A percentile compares a stretch with the other conserved stretches of the same genome.
phyloP scores from a whole-genome alignment of 2,797 vertebrate species.

The Neopelma chrysocephalum region DNA sequence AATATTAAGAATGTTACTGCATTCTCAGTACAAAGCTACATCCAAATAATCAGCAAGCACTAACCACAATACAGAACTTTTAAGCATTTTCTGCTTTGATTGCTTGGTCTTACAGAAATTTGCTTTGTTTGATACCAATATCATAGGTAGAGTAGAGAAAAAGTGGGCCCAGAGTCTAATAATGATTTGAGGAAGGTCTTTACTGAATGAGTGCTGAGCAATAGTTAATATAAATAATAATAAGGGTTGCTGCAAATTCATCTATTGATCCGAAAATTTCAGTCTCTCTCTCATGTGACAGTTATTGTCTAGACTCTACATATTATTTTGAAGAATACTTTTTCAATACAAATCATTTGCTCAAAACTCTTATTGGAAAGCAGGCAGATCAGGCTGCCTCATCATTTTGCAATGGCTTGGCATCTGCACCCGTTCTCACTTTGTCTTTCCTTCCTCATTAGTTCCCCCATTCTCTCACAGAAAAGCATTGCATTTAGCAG shows the following conservation, averaged over 20 bases:
- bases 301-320: background rate
- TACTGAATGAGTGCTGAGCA: background rate
- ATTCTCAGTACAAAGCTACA: background rate
- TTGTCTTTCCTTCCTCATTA: background rate
- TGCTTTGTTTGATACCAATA: background rate
- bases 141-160: background rate
- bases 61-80: background rate
- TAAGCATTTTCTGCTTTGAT: background rate
- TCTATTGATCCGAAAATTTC: constrained; percentile 25
- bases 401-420: background rate
- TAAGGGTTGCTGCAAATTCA: background rate
- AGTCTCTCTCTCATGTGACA: background rate
- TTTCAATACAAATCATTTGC: constrained; percentile 12
- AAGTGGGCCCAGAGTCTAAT: background rate
- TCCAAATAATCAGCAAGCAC: background rate
- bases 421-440: background rate
- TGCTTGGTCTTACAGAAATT: background rate
- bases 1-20: background rate
- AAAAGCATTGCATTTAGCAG: background rate
- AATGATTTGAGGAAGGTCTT: background rate
- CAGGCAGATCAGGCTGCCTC: background rate
- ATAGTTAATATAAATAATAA: background rate
- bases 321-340: constrained; percentile 16
- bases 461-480: background rate
- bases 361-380: background rate